These are phyloP conservation scores for Lordiphosa collinella DNA, from an alignment of 1,140 invertebrate species.

Conservation along the genomic window DNA sequence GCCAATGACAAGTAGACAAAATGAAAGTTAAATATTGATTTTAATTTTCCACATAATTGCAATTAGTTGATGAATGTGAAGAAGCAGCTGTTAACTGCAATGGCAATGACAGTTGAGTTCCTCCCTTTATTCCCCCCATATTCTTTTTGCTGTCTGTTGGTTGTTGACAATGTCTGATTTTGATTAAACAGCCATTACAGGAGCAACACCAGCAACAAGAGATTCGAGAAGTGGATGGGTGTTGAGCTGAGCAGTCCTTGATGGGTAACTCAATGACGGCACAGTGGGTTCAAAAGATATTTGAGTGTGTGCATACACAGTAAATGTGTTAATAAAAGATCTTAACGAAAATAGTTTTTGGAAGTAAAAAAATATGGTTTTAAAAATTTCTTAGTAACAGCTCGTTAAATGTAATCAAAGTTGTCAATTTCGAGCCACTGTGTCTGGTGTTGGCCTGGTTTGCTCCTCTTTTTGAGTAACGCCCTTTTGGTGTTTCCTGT, in stretches of 20 bases:
- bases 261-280: not conserved
- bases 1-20: conserved; percentile 34
- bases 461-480: conserved; percentile 28
- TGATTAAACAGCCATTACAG: conserved; percentile 35
- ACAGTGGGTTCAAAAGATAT: not conserved
- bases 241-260: conserved; percentile 9
- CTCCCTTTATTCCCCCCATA: not conserved
- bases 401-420: too few relatives aligned
- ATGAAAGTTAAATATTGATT: conserved; percentile 63
- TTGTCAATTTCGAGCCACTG: conserved; percentile 9
- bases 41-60: conserved; percentile 69
- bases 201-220: conserved; percentile 25
- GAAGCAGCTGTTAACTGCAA: conserved; percentile 7
- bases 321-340: too few relatives aligned
- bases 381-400: too few relatives aligned
- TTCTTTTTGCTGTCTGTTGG: conserved; percentile 6
- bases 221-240: conserved; percentile 10
- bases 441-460: conserved; percentile 1
- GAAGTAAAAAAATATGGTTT: too few relatives aligned
- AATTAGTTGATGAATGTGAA: conserved; percentile 61
- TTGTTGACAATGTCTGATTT: conserved; percentile 42
- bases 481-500: conserved; percentile 53
- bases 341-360: too few relatives aligned
- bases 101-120: not conserved
- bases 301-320: too few relatives aligned